Conservation (phyloP, 2,888 invertebrate species). For the Tuberolachnus salignus region DNA sequence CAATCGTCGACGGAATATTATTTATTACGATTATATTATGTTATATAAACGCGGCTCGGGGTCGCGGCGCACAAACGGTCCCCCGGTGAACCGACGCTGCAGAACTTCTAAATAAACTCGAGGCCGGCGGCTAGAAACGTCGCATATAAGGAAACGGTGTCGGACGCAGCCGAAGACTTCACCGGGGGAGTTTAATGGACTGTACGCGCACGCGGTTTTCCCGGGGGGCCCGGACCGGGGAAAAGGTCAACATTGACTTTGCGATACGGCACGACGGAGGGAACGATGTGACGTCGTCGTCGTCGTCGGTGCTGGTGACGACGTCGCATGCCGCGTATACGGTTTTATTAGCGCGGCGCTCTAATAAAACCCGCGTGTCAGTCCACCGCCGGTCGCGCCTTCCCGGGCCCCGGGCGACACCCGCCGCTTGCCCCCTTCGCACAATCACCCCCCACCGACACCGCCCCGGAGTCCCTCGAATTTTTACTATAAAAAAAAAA, state of each 20-base stretch:
- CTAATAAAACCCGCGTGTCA: not conserved
- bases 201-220: not conserved
- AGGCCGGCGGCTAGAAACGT: no score
- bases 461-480: not conserved
- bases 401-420: no score
- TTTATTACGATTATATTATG: no score
- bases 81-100: no score
- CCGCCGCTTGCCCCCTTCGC: no score
- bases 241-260: conserved; percentile 51
- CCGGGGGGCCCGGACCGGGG: not conserved
- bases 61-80: no score
- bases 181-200: not conserved
- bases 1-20: no score
- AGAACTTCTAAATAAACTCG: no score
- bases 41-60: no score
- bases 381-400: no score
- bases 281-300: not conserved
- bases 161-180: not conserved
- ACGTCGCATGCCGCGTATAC: not conserved
- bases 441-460: not conserved
- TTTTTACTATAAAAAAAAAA: conserved; percentile 22
- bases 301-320: not conserved
- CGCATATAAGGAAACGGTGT: not conserved
- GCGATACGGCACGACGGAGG: not conserved
- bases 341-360: conserved; percentile 17